These are phyloP conservation scores for Camponotus vicinus DNA, from an alignment of 1,140 invertebrate species.

Conservation along the genomic window DNA sequence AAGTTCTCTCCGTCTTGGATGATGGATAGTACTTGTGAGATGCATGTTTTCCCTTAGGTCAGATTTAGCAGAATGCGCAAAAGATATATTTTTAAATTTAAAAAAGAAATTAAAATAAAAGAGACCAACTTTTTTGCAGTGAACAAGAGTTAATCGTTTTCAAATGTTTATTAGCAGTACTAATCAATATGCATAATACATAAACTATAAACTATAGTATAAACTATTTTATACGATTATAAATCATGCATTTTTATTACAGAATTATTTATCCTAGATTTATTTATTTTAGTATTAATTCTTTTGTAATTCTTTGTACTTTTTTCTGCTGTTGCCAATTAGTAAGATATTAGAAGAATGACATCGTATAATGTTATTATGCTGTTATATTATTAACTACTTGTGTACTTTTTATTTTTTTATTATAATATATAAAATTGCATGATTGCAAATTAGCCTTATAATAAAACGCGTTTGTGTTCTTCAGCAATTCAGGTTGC, in stretches of 20 bases:
- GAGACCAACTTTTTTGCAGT: background rate
- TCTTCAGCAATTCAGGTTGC: slow-evolving; percentile 12
- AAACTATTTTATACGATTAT: background rate
- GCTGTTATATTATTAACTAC: slow-evolving; percentile 3
- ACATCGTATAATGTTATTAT: no score
- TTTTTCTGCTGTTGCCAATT: background rate
- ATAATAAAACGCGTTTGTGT: slow-evolving; percentile 40
- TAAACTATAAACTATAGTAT: background rate
- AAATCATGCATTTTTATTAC: no score
- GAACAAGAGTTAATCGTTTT: background rate
- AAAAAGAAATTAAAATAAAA: background rate
- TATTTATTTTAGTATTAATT: no score
- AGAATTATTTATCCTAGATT: no score
- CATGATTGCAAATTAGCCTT: slow-evolving; percentile 41
- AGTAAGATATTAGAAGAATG: background rate
- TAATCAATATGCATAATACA: background rate
- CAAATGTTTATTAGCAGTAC: background rate
- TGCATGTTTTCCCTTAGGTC: background rate
- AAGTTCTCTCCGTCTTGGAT: background rate
- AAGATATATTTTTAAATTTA: slow-evolving; percentile 9
- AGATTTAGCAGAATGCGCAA: background rate
- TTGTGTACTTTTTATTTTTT: background rate
- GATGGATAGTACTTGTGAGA: background rate
- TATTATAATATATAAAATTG: slow-evolving; percentile 13
- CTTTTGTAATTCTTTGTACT: no score